Conservation (phyloP, 2,797 vertebrate genomes). For the Australoheros facetus region DNA sequence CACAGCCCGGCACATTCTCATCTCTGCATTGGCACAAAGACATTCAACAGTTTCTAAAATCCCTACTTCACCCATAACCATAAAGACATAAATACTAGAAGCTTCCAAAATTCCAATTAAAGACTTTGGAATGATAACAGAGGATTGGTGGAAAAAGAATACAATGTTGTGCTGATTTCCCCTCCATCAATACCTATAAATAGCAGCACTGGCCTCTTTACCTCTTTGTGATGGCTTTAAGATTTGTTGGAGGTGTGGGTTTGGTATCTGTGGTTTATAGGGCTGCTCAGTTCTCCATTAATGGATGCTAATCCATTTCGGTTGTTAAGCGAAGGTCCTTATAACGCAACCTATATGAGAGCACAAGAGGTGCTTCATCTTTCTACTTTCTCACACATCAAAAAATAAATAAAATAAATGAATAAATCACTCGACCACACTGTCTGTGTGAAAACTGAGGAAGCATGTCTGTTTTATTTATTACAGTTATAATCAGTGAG, state of each 20-base stretch:
- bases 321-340: conserved; percentile 37
- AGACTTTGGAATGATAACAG: conserved; percentile 65
- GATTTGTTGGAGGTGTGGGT: conserved; percentile 40
- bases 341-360: conserved; percentile 20
- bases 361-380: conserved; percentile 8
- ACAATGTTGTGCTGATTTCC: conserved; percentile 52
- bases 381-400: conserved; percentile 12
- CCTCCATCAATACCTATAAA: conserved; percentile 64
- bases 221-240: conserved; percentile 56
- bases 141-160: conserved; percentile 55
- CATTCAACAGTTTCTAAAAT: conserved; percentile 17
- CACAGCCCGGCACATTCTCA: conserved; percentile 43
- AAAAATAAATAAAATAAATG: conserved; percentile 5
- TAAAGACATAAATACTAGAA: conserved; percentile 52
- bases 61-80: conserved; percentile 31
- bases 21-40: conserved; percentile 58
- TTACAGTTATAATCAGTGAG: conserved; percentile 45
- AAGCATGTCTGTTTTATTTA: conserved; percentile 44
- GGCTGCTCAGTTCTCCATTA: conserved; percentile 50
- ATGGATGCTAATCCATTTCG: conserved; percentile 58
- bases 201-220: conserved; percentile 67
- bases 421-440: conserved; percentile 1
- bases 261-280: conserved; percentile 41
- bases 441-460: conserved; percentile 28
- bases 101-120: conserved; percentile 65